Evolutionary conservation across 2,113 vertebrate species (phyloP), one percentile per base, ranked within the genome.

Genomic region (Calidris pugnax): DNA sequence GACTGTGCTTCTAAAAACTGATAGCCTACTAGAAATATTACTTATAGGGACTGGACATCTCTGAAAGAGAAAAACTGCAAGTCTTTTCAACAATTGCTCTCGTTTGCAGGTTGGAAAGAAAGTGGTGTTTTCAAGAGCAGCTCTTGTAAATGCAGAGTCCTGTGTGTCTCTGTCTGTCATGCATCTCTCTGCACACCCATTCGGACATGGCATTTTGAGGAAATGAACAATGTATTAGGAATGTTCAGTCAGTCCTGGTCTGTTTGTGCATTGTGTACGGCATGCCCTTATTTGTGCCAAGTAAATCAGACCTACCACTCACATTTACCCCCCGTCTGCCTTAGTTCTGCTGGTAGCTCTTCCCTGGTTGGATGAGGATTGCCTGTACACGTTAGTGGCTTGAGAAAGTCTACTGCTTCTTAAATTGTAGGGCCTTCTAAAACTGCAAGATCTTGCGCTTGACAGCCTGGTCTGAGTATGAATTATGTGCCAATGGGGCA

Each of bases 121-220:
- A 75, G 5, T 6, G 4, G 0, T 39, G 3, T 35, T 87, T 94
- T 41, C 3, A 80, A 87, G 91, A 55, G 16, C 32, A n/a, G 2
- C 17, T 77, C 28, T 47, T 8, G 1, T 67, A 67, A 75, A 43
- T 32, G 9, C 21, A 37, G 12, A 71, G 39, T 32, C 11, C 30
- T 33, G 3, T 41, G 26, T 59, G 37, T 62, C 30, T 66, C 64
- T 73, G 10, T 43, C 19, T 80, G 14, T 72, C 21, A 24, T 1
- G 1, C 1, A 3, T 30, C 35, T 56, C 60, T 67, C 80, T 84
- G 33, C 17, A 35, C 7, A 12, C 4, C 27, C 2, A 0, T 11
- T 45, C 66, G 20, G 28, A 74, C 18, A 37, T 1, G 50, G 6
- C 20, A 74, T 89, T 93, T 72, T 22, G 28, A 95, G 74, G 76